Evolutionary conservation across 2,113 vertebrate genomes (phyloP), one percentile per base, ranked within the genome.

Genomic region (Todiramphus chloris): DNA sequence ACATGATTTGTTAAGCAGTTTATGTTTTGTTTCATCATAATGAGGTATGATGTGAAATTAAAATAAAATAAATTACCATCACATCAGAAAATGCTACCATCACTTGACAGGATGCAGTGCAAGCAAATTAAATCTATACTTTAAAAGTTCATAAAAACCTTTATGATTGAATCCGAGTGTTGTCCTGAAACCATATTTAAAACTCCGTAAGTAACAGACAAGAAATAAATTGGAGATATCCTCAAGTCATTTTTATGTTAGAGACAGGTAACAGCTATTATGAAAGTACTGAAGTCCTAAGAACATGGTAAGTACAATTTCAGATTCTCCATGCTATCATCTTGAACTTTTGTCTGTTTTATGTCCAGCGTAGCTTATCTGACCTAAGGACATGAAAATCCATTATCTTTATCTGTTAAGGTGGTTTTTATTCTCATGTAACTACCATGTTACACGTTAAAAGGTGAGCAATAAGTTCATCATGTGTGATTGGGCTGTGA

Each of bases 401-500:
- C 10, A 4, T 68, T 59, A 30, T 28, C 48, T 56, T 25, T 17
- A 50, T 15, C 76, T 16, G 6, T n/a, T 31, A 44, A 31, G 21
- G 33, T 58, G 37, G 16, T 13, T 58, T 11, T 69, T 15, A 43
- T 31, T 69, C 88, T 30, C 21, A 23, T 10, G 11, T 5, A 66
- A 31, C 15, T 23, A 35, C n/a, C 82, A 9, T 1, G 10, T 20
- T 37, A 37, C 1, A 0, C 6, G n/a, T 68, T 8, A 28, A 44
- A 25, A 41, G 46, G 62, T 27, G 56, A 85, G 75, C 50, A 37
- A 2, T 8, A 30, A 25, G n/a, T 30, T 13, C 62, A 39, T 41
- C 3, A 11, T 1, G 6, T 2, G 43, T 7, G 43, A n/a, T 15
- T 0, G 3, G 43, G 43, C 31, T 33, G 58, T 13, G 51, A 10